A percentile compares a stretch with the other conserved stretches of the same genome.
Conservation (phyloP, 2,888 invertebrate species). For the Philaethria dido region DNA sequence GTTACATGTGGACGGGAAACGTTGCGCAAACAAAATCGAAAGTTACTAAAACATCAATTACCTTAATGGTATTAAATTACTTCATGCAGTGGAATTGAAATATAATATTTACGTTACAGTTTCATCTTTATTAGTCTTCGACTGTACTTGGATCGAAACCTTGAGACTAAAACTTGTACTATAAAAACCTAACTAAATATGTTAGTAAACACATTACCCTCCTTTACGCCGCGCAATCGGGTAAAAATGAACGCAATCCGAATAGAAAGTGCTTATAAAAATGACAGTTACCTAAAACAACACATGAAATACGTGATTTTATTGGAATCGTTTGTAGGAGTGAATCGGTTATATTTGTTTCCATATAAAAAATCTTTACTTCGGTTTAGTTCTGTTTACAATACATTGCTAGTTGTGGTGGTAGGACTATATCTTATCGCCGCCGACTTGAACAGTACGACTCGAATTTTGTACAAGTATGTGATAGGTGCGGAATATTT, state of each 20-base stretch:
- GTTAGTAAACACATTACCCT: no score
- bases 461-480: slow-evolving; percentile 2
- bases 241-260: not conserved
- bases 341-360: slow-evolving; percentile 23
- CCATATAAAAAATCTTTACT: not conserved
- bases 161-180: not conserved
- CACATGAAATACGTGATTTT: slow-evolving; percentile 21
- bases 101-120: not conserved
- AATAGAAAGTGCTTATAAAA: not conserved
- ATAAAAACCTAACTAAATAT: not conserved
- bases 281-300: slow-evolving; percentile 2
- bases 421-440: not conserved
- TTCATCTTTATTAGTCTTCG: not conserved
- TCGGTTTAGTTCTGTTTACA: not conserved
- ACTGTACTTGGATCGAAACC: not conserved
- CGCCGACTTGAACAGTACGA: not conserved
- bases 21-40: not conserved
- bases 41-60: slow-evolving; percentile 9
- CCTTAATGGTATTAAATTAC: slow-evolving; percentile 1
- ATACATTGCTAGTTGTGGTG: not conserved
- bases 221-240: no score
- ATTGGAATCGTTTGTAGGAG: slow-evolving; percentile 19
- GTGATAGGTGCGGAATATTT: slow-evolving; percentile 10
- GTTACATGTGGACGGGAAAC: not conserved
- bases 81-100: not conserved